Base-by-base conservation (phyloP, 2,888 invertebrate species). In the Lathronympha strigana region DNA sequence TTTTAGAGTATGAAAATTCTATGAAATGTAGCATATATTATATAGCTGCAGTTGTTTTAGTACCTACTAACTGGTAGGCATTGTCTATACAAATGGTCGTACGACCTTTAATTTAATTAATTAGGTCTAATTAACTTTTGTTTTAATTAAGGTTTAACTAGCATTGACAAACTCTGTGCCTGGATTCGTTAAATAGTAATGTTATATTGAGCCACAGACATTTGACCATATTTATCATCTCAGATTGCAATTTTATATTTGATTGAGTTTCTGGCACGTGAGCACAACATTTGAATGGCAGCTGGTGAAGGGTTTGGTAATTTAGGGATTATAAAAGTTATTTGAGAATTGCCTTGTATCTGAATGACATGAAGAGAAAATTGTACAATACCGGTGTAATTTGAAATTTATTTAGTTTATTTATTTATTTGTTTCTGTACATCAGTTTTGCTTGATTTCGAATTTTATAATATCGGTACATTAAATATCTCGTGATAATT, bases 141-240 rank as follows among this genome's bases (percentile, higher is more conserved):
- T 25, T 25, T 25, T 25, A 25, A 25, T 5, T 25, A 25, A 33
- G 13, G 33, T 33, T 33, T 3, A 33, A 33, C 3, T 33, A 33
- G 33, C 11, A 2, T 13, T 33, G 33, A 13, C 33, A 40, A 21
- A 45, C 21, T 5, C 0, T 1, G 21, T 45, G 21, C 13, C 11
- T 4, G 21, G 21, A 4, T 3, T 4, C 13, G 11, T 21, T 1
- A 21, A 13, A 2, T 13, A 45, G 21, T 5, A 21, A 45, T 45
- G 13, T 45, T 11, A 1, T 21, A 21, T 21, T 45, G 19, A 45
- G 13, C 21, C 45, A 4, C 21, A 21, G 45, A 77, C 45, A 45
- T 73, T 75, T n/a, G 79, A 79, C 79, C 83, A 82, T 87, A 80
- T 86, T 88, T 88, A 86, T 76, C 75, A 77, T 87, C 88, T 88